Conservation (phyloP, 1,140 invertebrate genomes). For the Drosophila sproati region DNA sequence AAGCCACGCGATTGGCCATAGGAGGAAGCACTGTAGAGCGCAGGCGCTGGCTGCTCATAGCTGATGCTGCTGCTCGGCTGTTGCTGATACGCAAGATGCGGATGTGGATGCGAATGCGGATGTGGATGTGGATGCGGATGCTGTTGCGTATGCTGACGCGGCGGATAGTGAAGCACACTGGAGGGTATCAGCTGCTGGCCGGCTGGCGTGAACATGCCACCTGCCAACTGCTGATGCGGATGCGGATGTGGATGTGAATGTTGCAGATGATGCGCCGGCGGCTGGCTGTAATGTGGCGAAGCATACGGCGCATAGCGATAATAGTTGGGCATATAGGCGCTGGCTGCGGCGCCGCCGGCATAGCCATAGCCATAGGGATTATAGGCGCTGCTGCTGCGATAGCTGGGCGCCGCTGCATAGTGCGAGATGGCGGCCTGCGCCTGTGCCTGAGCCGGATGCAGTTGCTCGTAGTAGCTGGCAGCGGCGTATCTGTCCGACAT, state of each 20-base stretch:
- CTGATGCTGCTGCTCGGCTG: constrained; percentile 23
- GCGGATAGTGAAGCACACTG: constrained; percentile 71
- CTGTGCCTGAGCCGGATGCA: constrained; percentile 41
- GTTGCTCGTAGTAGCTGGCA: constrained; percentile 73
- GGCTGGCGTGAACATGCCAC: constrained; percentile 69
- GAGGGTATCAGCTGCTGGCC: constrained; percentile 74
- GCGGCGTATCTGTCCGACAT: constrained; percentile 72
- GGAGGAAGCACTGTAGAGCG: constrained; percentile 60
- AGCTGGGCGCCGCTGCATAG: constrained; percentile 53
- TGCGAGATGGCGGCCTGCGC: constrained; percentile 59
- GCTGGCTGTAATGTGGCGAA: constrained; percentile 72
- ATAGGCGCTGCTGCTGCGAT: constrained; percentile 51
- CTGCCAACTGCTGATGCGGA: constrained; percentile 45
- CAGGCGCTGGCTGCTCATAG: constrained; percentile 60
- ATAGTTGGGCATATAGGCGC: constrained; percentile 68
- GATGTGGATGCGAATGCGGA: not conserved
- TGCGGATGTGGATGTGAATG: constrained; percentile 33
- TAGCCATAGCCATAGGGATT: constrained; percentile 70
- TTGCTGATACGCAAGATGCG: constrained; percentile 31
- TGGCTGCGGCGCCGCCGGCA: constrained; percentile 19
- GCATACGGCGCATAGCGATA: constrained; percentile 74
- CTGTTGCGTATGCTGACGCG: constrained; percentile 43
- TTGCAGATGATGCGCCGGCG: not conserved
- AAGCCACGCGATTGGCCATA: constrained; percentile 54
- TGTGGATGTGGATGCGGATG: constrained; percentile 28